Evolutionary conservation across 1,140 invertebrate genomes (phyloP), one percentile per base, ranked within the genome.

Genomic region (Reticulitermes speratus): DNA sequence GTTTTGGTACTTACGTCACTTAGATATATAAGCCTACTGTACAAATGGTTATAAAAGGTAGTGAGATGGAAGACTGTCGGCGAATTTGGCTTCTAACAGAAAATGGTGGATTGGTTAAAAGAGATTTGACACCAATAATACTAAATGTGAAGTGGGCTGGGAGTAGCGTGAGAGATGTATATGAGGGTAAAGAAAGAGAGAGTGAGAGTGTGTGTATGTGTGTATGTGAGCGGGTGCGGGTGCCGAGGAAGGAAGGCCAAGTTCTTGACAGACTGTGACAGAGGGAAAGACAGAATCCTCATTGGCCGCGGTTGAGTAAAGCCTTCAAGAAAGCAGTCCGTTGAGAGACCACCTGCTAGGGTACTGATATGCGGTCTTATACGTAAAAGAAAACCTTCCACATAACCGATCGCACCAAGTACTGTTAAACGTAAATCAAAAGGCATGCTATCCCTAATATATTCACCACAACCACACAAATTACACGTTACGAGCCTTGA

Each of bases 211-310:
- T 48, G 45, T 48, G 45, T 48, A 7, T 48, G 14, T 48, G 45
- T 48, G 45, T 48, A 16, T 11, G 45, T 48, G 3, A 12, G 45
- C 14, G 45, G 2, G 14, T 16, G 52, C 19, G 14, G 9, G 52
- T 12, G 65, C 25, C 1, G 16, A 75, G 65, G 65, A 75, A 75
- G 65, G 65, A 11, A 14, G n/a, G n/a, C 59, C 59, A 16, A 65
- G 25, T 19, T 75, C 65, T 75, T 75, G 65, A 75, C 65, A 75
- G 65, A 75, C 65, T 75, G n/a, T 75, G 65, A 75, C 65, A 75
- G 65, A 75, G 25, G 65, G 65, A 75, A 14, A 75, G 25, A 75
- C 65, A 75, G 65, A 30, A 75, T 11, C 7, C 25, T 75, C 65
- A 75, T 75, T 75, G 65, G 65, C 65, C 65, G n/a, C 65, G 65